These are phyloP conservation scores for Glossosoma conforme DNA, from an alignment of 1,140 invertebrate species.

Conservation along the genomic window DNA sequence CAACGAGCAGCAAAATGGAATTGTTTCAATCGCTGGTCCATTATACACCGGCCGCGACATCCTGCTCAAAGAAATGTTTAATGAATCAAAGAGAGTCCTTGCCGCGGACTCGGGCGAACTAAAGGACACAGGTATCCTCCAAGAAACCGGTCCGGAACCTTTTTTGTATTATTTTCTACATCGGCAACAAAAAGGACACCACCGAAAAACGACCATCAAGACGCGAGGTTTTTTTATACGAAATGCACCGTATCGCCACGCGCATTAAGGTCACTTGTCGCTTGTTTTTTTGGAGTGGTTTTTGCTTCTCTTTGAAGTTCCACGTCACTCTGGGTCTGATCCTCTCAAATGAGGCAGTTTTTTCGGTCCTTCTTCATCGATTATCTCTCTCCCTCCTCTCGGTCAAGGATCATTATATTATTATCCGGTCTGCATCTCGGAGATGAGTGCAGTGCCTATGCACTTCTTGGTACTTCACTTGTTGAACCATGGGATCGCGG, in stretches of 20 bases:
- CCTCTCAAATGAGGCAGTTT: constrained; percentile 23
- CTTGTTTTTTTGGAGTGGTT: constrained; percentile 8
- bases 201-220: background rate
- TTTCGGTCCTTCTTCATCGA: constrained; percentile 1
- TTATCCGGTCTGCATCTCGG: too few relatives aligned
- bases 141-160: constrained; percentile 12
- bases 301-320: constrained; percentile 13
- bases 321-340: too few relatives aligned
- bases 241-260: background rate
- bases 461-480: too few relatives aligned
- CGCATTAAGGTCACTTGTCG: constrained; percentile 5
- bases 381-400: background rate
- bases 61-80: too few relatives aligned
- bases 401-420: too few relatives aligned
- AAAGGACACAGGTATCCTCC: constrained; percentile 20
- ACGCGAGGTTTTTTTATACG: constrained; percentile 1
- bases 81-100: too few relatives aligned
- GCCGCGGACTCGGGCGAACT: background rate
- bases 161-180: constrained; percentile 16
- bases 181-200: too few relatives aligned
- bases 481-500: too few relatives aligned
- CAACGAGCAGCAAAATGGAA: too few relatives aligned
- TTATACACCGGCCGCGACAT: too few relatives aligned
- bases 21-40: too few relatives aligned
- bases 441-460: too few relatives aligned